Evolutionary conservation across 2,888 invertebrate species (phyloP).

Genomic region (Argyresthia albistria): DNA sequence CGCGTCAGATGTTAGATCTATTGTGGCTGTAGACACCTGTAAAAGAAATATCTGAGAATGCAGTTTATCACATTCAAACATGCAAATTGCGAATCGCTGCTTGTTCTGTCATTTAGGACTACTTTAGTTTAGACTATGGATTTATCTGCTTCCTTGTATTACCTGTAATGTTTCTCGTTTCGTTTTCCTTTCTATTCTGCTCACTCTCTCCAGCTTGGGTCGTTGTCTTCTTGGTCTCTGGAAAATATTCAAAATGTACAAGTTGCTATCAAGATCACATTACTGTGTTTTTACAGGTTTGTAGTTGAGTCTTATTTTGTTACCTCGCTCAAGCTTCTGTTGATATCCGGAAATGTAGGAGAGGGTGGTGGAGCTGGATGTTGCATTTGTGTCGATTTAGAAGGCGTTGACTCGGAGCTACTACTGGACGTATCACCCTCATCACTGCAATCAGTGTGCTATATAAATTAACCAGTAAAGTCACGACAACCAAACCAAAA

Average conservation of each 20-base stretch:
- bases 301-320: no score
- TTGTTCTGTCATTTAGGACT: no score
- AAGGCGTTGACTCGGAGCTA: slow-evolving; percentile 76
- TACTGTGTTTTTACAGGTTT: no score
- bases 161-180: slow-evolving; percentile 74
- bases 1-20: slow-evolving; percentile 77
- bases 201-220: slow-evolving; percentile 54
- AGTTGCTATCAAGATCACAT: background rate
- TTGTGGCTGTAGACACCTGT: slow-evolving; percentile 71
- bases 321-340: slow-evolving; percentile 35
- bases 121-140: background rate
- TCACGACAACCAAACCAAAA: no score
- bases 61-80: background rate
- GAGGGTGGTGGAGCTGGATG: slow-evolving; percentile 79
- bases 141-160: no score
- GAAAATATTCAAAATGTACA: slow-evolving; percentile 11
- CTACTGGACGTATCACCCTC: slow-evolving; percentile 85
- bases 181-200: slow-evolving; percentile 52
- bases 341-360: slow-evolving; percentile 71
- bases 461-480: background rate
- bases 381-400: slow-evolving; percentile 24
- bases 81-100: no score
- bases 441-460: slow-evolving; percentile 68
- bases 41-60: slow-evolving; percentile 10
- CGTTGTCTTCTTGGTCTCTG: slow-evolving; percentile 48